These are phyloP conservation scores for Gymnothorax javanicus DNA, from an alignment of 2,797 vertebrate species.

Conservation along the genomic window DNA sequence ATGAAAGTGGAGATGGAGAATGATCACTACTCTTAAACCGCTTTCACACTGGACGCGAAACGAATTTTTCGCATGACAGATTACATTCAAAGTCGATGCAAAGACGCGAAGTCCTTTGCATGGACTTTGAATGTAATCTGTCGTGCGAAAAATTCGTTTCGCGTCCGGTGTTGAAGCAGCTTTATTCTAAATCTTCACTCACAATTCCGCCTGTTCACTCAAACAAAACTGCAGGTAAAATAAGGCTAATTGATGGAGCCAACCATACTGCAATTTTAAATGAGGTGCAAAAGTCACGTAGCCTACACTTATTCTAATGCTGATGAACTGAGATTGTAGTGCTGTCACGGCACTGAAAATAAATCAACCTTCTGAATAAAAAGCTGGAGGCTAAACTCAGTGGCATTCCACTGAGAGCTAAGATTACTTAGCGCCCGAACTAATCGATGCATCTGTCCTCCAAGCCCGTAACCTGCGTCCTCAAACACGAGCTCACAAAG, in stretches of 20 bases:
- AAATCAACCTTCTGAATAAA: background rate
- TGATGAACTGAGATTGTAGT: background rate
- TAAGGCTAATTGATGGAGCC: background rate
- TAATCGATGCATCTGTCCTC: background rate
- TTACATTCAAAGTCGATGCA: too few relatives aligned
- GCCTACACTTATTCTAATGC: background rate
- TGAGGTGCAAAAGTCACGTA: background rate
- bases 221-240: too few relatives aligned
- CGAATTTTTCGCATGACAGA: too few relatives aligned
- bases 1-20: too few relatives aligned
- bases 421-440: background rate
- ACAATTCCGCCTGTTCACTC: too few relatives aligned
- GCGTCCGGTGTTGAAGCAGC: too few relatives aligned
- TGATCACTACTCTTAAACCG: too few relatives aligned
- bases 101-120: too few relatives aligned
- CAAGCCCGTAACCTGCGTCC: constrained; percentile 1
- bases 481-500: constrained; percentile 37
- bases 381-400: background rate
- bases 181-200: too few relatives aligned
- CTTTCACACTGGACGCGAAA: too few relatives aligned
- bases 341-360: background rate
- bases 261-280: background rate
- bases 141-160: too few relatives aligned
- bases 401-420: background rate
- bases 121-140: too few relatives aligned